Evolutionary conservation across 2,888 invertebrate genomes (phyloP).

Genomic region (Drosophila borealis): DNA sequence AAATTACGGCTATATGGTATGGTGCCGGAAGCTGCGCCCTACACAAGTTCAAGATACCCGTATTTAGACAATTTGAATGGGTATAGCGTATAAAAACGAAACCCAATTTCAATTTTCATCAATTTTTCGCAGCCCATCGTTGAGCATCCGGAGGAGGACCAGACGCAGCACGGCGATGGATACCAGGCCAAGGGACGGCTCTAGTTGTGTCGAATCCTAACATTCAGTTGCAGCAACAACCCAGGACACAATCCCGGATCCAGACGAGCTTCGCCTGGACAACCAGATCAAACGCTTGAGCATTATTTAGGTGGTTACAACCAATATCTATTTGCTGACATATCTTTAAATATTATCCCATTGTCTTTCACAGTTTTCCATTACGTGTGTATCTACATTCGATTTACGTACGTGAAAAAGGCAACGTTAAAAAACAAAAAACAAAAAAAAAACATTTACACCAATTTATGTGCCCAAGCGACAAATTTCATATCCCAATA

Average conservation of each 20-base stretch:
- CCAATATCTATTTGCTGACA: not conserved
- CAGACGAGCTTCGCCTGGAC: not conserved
- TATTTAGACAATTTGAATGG: not conserved
- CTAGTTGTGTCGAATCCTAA: slow-evolving; percentile 33
- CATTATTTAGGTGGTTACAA: slow-evolving; percentile 8
- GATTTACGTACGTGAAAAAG: not conserved
- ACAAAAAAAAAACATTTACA: not conserved
- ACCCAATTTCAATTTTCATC: not conserved
- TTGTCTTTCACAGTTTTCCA: slow-evolving; percentile 2
- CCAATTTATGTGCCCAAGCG: no score
- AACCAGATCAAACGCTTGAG: not conserved
- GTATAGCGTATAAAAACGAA: not conserved
- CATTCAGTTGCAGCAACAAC: slow-evolving; percentile 22
- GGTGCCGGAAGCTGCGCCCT: no score
- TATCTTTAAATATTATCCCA: not conserved
- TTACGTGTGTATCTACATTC: not conserved
- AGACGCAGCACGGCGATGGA: slow-evolving; percentile 80
- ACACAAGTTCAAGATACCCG: no score
- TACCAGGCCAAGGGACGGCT: slow-evolving; percentile 39
- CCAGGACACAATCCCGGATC: not conserved
- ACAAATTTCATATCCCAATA: slow-evolving; percentile 2
- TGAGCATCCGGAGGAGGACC: slow-evolving; percentile 71
- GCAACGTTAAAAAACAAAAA: not conserved
- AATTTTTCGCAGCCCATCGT: slow-evolving; percentile 18
- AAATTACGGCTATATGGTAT: no score